phyloP scores from a whole-genome alignment of 2,113 vertebrate species.

The Erythrocercus mccallii region DNA sequence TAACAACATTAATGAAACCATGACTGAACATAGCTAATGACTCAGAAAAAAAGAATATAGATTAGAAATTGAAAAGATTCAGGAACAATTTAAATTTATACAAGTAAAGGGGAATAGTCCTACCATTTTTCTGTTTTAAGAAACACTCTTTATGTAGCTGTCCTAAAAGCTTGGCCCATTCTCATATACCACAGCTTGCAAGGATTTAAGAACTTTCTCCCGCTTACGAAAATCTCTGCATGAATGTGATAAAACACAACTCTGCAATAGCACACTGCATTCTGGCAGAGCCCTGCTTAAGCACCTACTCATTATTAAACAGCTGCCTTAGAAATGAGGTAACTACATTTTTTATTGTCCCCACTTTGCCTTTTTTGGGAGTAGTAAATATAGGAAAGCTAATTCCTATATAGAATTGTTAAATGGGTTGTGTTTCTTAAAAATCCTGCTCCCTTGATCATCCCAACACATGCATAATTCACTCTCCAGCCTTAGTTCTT shows the following conservation, averaged over 20 bases:
- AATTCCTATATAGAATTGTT: neutral
- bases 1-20: neutral
- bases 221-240: neutral
- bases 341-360: neutral
- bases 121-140: neutral
- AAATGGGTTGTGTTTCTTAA: neutral
- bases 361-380: neutral
- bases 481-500: neutral
- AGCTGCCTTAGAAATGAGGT: neutral
- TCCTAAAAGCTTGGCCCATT: neutral
- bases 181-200: neutral
- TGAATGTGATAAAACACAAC: neutral
- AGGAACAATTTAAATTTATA: neutral
- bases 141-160: neutral
- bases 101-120: neutral
- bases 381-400: neutral
- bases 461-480: neutral
- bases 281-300: neutral
- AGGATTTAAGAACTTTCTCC: neutral
- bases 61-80: neutral
- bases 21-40: neutral
- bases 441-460: neutral
- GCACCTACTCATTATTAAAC: neutral
- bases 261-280: neutral
- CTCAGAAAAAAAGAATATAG: neutral